Conservation (phyloP, 2,888 invertebrate genomes). For the Heteromurus nitidus region DNA sequence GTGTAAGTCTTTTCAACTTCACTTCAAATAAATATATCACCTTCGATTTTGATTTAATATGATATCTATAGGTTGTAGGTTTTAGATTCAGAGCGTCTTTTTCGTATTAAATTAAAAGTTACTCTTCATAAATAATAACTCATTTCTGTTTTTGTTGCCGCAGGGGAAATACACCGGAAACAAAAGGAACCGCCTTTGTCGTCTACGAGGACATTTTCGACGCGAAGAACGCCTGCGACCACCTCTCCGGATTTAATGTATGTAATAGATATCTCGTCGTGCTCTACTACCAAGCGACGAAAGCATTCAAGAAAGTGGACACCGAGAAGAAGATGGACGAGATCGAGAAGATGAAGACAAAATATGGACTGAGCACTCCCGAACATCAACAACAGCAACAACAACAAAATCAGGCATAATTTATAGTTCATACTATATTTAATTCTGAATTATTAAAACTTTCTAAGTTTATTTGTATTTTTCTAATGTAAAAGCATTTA, state of each 20-base stretch:
- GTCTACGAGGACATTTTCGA: slow-evolving; percentile 99
- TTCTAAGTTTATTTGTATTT: too few relatives aligned
- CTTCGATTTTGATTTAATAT: too few relatives aligned
- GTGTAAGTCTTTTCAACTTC: too few relatives aligned
- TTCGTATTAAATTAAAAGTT: too few relatives aligned
- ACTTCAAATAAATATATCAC: too few relatives aligned
- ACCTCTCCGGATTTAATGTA: slow-evolving; percentile 98
- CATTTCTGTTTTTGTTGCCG: too few relatives aligned
- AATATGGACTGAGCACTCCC: slow-evolving; percentile 85
- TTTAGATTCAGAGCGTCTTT: too few relatives aligned
- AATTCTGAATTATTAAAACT: neutral
- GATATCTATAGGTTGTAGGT: too few relatives aligned
- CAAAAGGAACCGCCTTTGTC: slow-evolving; percentile 98
- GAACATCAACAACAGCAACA: slow-evolving; percentile 66
- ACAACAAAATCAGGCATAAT: neutral
- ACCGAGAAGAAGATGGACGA: slow-evolving; percentile 97
- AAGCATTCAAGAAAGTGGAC: slow-evolving; percentile 96
- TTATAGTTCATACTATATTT: neutral
- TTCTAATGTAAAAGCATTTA: too few relatives aligned
- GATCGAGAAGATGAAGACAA: slow-evolving; percentile 94
- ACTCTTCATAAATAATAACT: too few relatives aligned
- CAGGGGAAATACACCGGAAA: slow-evolving; percentile 97
- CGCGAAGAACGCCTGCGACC: slow-evolving; percentile 99
- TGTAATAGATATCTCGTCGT: slow-evolving; percentile 99
- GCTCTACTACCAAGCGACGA: slow-evolving; percentile 96